Evolutionary conservation across 1,140 invertebrate genomes (phyloP), one percentile per base, ranked within the genome.

Genomic region (Leptinotarsa lineolata): DNA sequence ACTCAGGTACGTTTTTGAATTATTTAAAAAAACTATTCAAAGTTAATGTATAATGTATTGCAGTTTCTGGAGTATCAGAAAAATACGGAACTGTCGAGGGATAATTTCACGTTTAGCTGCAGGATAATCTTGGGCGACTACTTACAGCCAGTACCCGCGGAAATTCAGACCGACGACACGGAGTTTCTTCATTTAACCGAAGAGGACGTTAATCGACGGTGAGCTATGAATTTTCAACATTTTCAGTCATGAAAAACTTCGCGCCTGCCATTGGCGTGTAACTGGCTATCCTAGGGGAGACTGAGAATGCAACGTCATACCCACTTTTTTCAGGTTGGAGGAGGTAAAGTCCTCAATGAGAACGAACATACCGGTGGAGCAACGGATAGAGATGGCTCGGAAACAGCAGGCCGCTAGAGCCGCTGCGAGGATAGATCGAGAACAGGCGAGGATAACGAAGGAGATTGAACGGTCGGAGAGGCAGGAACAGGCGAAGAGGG

Each of bases 61-160:
- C 84, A 95, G 92, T 93, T 93, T 83, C 85, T 95, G 78, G 93
- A 95, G 76, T 89, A 91, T 82, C 91, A 93, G 83, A 91, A 91
- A 72, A 89, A 87, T 21, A 85, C 89, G 8, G 93, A 95, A 74
- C 85, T 98, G 60, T 92, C 89, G 1, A 88, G 91, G 21, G 94
- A 95, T 22, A 94, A 97, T 85, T 98, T 98, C 84, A 96, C 93
- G 48, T 98, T 97, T 84, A 96, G 93, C 66, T 92, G 95, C 44
- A 92, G 94, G 73, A 89, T 92, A 0, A 89, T 97, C 66, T 89
- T 98, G 54, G 97, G 97, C 8, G 94, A 97, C 71, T 98, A 97
- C 83, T 86, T 95, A 18, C 94, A 96, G 81, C 86, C 89, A 0
- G 86, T 88, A 21, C 86, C 87, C n/a, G 87, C 89, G 68, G 85